Evolutionary conservation across 2,113 vertebrate species (phyloP).

Genomic region (Rhadina sibilatrix): DNA sequence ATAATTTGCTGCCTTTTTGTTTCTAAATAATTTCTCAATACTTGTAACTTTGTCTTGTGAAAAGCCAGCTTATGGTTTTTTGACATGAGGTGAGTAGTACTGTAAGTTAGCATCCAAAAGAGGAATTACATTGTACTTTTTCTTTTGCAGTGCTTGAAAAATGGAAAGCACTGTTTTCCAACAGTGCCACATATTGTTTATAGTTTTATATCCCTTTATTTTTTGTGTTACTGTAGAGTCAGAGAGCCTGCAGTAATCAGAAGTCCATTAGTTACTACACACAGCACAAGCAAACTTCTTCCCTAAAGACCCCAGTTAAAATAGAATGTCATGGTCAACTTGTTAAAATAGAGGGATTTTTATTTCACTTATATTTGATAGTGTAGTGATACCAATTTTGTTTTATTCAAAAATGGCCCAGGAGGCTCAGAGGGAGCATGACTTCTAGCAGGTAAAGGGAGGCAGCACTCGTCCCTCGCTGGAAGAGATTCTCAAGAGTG

Average conservation of each 20-base stretch:
- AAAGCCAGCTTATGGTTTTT: neutral
- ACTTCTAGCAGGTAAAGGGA: neutral
- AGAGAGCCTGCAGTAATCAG: neutral
- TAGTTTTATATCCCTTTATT: neutral
- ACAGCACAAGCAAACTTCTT: neutral
- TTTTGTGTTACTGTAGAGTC: neutral
- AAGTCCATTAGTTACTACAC: neutral
- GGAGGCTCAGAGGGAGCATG: neutral
- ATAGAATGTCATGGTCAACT: neutral
- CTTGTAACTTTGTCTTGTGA: neutral
- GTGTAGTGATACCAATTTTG: fast-evolving
- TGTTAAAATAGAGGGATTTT: neutral
- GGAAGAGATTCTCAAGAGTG: neutral
- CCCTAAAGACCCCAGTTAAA: neutral
- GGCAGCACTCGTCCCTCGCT: neutral
- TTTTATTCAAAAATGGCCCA: neutral
- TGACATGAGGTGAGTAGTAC: neutral
- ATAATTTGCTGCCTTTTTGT: neutral
- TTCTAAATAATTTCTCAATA: neutral
- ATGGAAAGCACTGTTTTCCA: neutral
- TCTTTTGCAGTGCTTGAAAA: neutral
- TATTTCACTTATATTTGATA: neutral
- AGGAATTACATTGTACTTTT: neutral
- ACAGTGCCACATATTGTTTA: neutral
- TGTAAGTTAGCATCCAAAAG: neutral